Evolutionary conservation across 2,113 vertebrate species (phyloP).

Genomic region (Cariama cristata): DNA sequence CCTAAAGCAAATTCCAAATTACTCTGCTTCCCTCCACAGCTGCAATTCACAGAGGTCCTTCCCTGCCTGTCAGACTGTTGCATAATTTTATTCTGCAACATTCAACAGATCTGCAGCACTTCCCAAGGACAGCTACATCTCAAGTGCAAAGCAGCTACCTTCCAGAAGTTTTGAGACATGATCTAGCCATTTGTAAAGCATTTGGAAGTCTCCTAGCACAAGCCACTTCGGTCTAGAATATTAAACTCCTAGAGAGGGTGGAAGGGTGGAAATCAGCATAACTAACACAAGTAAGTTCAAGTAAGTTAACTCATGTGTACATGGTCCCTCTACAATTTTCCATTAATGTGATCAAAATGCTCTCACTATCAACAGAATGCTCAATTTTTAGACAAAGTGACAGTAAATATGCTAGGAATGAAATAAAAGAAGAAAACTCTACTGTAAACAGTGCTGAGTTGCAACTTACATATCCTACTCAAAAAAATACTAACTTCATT

Average conservation of each 20-base stretch:
- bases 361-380: neutral
- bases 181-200: neutral
- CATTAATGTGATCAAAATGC: neutral
- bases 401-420: neutral
- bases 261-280: neutral
- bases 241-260: neutral
- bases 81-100: neutral
- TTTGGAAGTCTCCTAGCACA: neutral
- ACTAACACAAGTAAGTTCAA: neutral
- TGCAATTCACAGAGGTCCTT: neutral
- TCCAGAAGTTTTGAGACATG: neutral
- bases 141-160: neutral
- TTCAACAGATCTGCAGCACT: neutral
- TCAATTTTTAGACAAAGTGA: neutral
- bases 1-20: conserved; percentile 38
- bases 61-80: neutral
- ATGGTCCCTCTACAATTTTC: neutral
- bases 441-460: neutral
- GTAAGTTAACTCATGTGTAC: neutral
- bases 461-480: neutral
- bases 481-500: neutral
- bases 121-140: neutral
- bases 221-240: neutral
- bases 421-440: neutral
- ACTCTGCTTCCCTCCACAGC: neutral